phyloP scores from a whole-genome alignment of 2,888 invertebrate species.

The Hybos culiciformis region DNA sequence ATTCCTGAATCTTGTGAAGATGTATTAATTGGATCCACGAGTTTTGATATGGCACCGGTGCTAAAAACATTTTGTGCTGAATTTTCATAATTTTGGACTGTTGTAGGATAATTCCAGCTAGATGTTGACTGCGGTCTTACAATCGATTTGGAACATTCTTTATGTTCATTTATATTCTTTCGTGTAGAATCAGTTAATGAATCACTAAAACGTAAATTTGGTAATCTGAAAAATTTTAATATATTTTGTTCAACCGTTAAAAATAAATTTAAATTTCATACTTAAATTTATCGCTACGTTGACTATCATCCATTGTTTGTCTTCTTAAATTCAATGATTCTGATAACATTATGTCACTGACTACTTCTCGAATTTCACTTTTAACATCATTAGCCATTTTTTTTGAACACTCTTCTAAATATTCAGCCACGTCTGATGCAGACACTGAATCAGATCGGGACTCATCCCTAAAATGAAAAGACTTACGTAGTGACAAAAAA shows the following conservation, averaged over 20 bases:
- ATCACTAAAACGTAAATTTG: slow-evolving; percentile 14
- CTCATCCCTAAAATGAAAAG: slow-evolving; percentile 34
- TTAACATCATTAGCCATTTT: slow-evolving; percentile 70
- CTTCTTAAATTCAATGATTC: slow-evolving; percentile 30
- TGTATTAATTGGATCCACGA: slow-evolving; percentile 38
- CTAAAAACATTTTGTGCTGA: slow-evolving; percentile 16
- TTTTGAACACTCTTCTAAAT: slow-evolving; percentile 61
- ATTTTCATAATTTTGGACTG: slow-evolving; percentile 15
- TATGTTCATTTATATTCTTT: slow-evolving; percentile 5
- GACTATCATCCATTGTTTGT: slow-evolving; percentile 24
- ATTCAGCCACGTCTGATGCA: slow-evolving; percentile 61
- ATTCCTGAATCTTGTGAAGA: slow-evolving; percentile 66
- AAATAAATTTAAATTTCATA: not conserved
- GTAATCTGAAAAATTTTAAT: slow-evolving; percentile 7
- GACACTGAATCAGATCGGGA: slow-evolving; percentile 55
- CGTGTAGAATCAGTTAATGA: not conserved
- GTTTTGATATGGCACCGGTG: slow-evolving; percentile 20
- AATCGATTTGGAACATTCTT: slow-evolving; percentile 14
- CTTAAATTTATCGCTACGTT: slow-evolving; percentile 11
- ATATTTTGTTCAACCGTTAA: not conserved
- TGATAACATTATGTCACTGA: slow-evolving; percentile 49
- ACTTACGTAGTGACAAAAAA: not conserved
- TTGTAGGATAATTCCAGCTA: slow-evolving; percentile 11
- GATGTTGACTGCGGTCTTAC: slow-evolving; percentile 15
- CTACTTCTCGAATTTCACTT: slow-evolving; percentile 60